Conservation (phyloP, 2,888 invertebrate species). For the Apantesis nais region DNA sequence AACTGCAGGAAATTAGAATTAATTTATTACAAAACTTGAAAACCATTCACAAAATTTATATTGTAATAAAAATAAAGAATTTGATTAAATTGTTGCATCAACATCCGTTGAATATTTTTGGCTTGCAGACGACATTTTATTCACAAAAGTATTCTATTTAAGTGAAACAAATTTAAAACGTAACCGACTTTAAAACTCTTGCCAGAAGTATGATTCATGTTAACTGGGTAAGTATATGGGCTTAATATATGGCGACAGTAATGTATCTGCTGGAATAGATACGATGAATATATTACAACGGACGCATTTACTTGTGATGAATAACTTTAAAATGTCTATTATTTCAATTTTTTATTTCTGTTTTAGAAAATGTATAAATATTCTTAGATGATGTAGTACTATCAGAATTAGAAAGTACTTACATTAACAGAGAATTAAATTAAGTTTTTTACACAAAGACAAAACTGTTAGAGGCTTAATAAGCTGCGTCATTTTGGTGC, state of each 20-base stretch:
- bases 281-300: background rate
- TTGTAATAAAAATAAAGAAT: background rate
- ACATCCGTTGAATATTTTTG: constrained; percentile 21
- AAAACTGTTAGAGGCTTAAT: background rate
- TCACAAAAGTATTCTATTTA: constrained; percentile 15
- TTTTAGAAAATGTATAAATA: no score
- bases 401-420: no score
- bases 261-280: background rate
- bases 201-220: constrained; percentile 18
- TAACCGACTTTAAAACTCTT: constrained; percentile 24
- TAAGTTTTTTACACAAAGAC: no score
- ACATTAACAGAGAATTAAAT: no score
- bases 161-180: constrained; percentile 16
- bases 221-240: no score
- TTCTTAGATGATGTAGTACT: no score
- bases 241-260: constrained; percentile 3
- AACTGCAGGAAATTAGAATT: no score
- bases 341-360: background rate
- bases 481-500: constrained; percentile 35
- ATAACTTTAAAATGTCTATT: background rate
- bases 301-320: background rate
- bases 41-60: background rate
- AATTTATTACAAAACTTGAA: background rate
- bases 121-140: constrained; percentile 10
- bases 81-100: constrained; percentile 13